Evolutionary conservation across 2,113 vertebrate genomes (phyloP), one percentile per base, ranked within the genome.

Genomic region (Ictalurus punctatus): DNA sequence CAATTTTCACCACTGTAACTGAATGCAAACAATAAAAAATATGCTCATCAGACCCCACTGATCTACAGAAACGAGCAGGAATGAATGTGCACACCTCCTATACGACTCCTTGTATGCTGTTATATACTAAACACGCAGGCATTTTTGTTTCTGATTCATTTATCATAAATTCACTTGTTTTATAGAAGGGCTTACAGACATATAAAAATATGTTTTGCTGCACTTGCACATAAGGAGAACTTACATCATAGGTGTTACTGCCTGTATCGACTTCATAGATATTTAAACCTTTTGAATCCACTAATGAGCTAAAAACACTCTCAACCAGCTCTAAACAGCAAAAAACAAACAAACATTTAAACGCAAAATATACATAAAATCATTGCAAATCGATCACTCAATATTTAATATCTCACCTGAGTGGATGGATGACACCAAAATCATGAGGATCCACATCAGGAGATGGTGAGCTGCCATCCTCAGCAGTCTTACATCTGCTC

Each of bases 361-460:
- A 16, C n/a, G 37, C 34, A 69, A 69, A 69, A 34, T n/a, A 25
- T 27, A 61, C 6, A 23, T 21, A 13, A 76, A 76, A 76, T 48
- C 3, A 44, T 10, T 48, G 40, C 21, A 48, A 76, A 76, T 44
- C 37, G 13, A 1, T 76, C 2, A 23, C 34, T 73, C 30, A 19
- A 71, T 85, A 93, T 86, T 90, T 61, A 34, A 85, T 93, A 83
- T 93, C 95, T 94, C 91, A 96, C 95, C 95, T 90, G 94, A 92
- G 80, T 81, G 78, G 89, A 83, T 54, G 25, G 91, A 73, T 1
- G 91, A 92, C 84, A 88, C 86, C 21, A 88, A 88, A 21, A 95
- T 92, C 79, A 91, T 52, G 54, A 95, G 89, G 87, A 94, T 34
- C 95, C 93, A 94, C 91, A 95, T 86, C 19, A 94, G 90, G 61